These are phyloP conservation scores for Lasioglossum vierecki DNA, from an alignment of 2,888 invertebrate genomes.

Conservation along the genomic window DNA sequence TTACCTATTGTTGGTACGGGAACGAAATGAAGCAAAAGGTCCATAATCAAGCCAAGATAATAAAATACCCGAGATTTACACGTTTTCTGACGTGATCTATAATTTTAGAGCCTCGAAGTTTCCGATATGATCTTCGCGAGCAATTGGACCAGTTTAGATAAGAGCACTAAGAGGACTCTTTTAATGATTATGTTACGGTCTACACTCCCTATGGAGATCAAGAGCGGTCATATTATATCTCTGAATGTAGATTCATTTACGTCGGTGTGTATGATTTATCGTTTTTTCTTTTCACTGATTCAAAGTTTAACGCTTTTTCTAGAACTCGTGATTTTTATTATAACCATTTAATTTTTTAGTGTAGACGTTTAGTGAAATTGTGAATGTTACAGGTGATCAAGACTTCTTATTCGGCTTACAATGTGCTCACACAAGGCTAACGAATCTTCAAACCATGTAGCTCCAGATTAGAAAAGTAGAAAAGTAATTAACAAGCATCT, in stretches of 20 bases:
- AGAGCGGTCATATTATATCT: background rate
- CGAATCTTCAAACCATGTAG: background rate
- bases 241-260: background rate
- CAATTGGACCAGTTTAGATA: background rate
- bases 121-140: background rate
- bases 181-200: background rate
- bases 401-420: background rate
- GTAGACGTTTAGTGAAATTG: background rate
- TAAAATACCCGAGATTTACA: background rate
- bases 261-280: background rate
- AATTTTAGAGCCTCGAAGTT: background rate
- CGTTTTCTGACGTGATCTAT: background rate
- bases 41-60: too few relatives aligned
- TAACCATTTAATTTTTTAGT: background rate
- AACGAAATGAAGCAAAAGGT: slow-evolving; percentile 63
- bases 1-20: slow-evolving; percentile 72
- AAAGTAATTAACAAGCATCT: background rate
- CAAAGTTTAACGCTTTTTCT: too few relatives aligned
- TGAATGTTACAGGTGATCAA: background rate
- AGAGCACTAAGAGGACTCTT: background rate
- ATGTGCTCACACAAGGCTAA: background rate
- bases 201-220: background rate
- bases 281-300: background rate
- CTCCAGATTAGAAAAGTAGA: background rate
- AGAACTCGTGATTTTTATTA: too few relatives aligned